A percentile compares a stretch with the other conserved stretches of the same genome.
phyloP scores from a whole-genome alignment of 2,113 vertebrate species.

The Pteruthius melanotis region DNA sequence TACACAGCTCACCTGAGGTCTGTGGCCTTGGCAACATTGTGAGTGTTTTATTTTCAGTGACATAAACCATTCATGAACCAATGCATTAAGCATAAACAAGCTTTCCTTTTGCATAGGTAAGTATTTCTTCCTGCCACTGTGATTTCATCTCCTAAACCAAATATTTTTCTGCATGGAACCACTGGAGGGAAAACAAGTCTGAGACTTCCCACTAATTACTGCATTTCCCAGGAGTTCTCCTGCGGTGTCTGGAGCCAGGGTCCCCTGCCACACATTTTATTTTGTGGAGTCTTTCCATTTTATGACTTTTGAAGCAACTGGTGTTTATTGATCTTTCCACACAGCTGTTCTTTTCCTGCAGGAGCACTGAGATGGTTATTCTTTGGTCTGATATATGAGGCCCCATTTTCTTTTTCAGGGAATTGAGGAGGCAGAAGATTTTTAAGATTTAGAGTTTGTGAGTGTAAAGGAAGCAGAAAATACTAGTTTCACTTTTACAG shows the following conservation, averaged over 20 bases:
- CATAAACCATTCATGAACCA: not conserved
- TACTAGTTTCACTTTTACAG: not conserved
- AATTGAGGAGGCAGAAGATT: not conserved
- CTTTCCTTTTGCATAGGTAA: slow-evolving; percentile 1
- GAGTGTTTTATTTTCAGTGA: not conserved
- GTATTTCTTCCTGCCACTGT: not conserved
- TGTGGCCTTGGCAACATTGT: not conserved
- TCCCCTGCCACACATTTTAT: not conserved
- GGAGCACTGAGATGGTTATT: not conserved
- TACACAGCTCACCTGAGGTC: not conserved
- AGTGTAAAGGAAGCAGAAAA: slow-evolving; percentile 41
- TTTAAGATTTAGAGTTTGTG: not conserved
- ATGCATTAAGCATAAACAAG: not conserved
- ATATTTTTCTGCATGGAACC: not conserved
- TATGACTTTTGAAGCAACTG: slow-evolving; percentile 40
- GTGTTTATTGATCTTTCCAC: slow-evolving; percentile 52
- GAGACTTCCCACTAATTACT: not conserved
- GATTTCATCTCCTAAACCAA: not conserved
- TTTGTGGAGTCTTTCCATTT: slow-evolving; percentile 10
- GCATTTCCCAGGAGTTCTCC: not conserved
- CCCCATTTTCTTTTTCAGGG: not conserved
- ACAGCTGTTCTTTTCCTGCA: slow-evolving; percentile 40
- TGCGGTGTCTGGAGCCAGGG: not conserved
- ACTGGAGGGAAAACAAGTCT: not conserved
- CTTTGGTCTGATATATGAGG: not conserved